phyloP scores from a whole-genome alignment of 2,797 vertebrate species.

The Xiphorhynchus erythropygius region DNA sequence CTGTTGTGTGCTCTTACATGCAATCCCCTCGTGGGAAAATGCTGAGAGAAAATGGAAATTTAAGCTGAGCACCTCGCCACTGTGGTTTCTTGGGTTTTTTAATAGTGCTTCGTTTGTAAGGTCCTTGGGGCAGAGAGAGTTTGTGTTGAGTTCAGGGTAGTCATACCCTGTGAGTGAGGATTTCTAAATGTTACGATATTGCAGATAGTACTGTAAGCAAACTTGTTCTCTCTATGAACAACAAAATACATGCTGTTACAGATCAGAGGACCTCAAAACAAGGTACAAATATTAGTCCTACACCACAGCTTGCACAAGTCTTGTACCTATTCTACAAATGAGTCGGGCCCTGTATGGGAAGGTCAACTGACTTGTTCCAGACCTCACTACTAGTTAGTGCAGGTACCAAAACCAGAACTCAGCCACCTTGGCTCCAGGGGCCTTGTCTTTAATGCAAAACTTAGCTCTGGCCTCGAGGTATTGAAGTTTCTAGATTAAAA shows the following conservation, averaged over 20 bases:
- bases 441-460: neutral
- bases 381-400: neutral
- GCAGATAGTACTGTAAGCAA: neutral
- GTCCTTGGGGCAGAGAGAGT: slow-evolving; percentile 40
- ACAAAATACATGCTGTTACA: neutral
- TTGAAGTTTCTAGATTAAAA: neutral
- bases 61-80: slow-evolving; percentile 31
- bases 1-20: slow-evolving; percentile 48
- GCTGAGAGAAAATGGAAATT: slow-evolving; percentile 67
- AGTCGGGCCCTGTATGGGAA: neutral
- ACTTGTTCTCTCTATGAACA: neutral
- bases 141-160: neutral
- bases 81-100: slow-evolving; percentile 46
- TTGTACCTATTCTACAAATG: slow-evolving; percentile 34
- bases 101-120: neutral
- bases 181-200: neutral
- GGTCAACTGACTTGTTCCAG: slow-evolving; percentile 41
- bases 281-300: slow-evolving; percentile 34
- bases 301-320: slow-evolving; percentile 12
- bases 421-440: neutral
- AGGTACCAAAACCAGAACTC: neutral
- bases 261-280: neutral
- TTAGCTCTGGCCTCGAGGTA: neutral
- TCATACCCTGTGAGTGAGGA: neutral
- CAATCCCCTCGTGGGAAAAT: slow-evolving; percentile 63